Evolutionary conservation across 1,140 invertebrate genomes (phyloP), one percentile per base, ranked within the genome.

Genomic region (Sycobia sp.): DNA sequence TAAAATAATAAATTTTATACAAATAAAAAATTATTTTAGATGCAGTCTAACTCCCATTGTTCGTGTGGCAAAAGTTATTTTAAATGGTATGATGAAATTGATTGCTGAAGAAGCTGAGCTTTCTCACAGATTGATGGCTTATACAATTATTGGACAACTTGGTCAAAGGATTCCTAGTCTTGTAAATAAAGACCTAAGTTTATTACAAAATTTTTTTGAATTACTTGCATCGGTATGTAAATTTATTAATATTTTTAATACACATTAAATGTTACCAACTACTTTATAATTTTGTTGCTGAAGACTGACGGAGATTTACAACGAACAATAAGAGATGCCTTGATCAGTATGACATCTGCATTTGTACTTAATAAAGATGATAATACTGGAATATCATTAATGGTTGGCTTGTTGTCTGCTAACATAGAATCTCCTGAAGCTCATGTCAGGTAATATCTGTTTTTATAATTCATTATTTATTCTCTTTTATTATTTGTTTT

Each of bases 131-230:
- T 83, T 87, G 36, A 87, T 91, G 76, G 90, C 90, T 11, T 94
- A 91, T 73, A 86, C 88, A 50, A 87, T 91, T 59, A 85, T 93
- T 66, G 92, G 91, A 29, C 86, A 89, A 71, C 80, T 93, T 14
- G 87, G 87, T 2, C 83, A 85, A 39, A 85, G 87, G 70, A 85
- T 90, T 65, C 91, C 91, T 1, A 79, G 83, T 50, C 77, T 90
- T 14, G 86, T 91, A 3, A 88, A 88, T 66, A 87, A 90, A 71
- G 85, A 91, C 73, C 77, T 89, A 5, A 83, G 79, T 25, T 75
- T 90, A 10, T 74, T 91, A 22, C 84, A 88, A 70, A 83, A 83
- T 32, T 86, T 90, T 68, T 90, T 91, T 76, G 84, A 88, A 67
- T 85, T 86, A 36, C 76, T 91, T 46, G 80, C 83, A 62, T 76